Conservation (phyloP, 1,140 invertebrate species). For the Drosophila navojoa region DNA sequence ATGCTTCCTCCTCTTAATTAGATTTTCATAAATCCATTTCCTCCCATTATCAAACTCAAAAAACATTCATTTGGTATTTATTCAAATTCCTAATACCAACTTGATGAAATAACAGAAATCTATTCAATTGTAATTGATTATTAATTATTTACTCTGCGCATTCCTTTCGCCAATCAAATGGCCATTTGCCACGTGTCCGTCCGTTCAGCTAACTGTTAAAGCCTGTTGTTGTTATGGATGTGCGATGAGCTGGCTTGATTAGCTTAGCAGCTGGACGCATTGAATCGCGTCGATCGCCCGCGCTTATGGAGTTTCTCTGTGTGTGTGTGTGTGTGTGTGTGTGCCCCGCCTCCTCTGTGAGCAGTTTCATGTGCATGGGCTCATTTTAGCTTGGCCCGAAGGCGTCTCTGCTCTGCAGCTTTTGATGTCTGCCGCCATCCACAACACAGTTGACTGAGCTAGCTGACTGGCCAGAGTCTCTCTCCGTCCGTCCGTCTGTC, state of each 20-base stretch:
- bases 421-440: conserved; percentile 65
- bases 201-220: conserved; percentile 42
- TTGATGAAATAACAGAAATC: not conserved
- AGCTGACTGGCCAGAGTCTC: conserved; percentile 15
- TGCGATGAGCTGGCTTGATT: conserved; percentile 72
- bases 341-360: not conserved
- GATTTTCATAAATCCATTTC: no score
- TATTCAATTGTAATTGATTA: conserved; percentile 10
- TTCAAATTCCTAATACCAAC: not conserved
- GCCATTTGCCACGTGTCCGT: conserved; percentile 36
- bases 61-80: not conserved
- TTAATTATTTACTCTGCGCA: not conserved
- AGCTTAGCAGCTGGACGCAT: conserved; percentile 41
- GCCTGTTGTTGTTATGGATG: not conserved
- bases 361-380: conserved; percentile 42
- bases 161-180: conserved; percentile 16
- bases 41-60: not conserved
- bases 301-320: not conserved
- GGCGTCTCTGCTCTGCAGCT: conserved; percentile 57
- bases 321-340: conserved; percentile 5
- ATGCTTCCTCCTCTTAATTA: no score
- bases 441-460: conserved; percentile 25
- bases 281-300: conserved; percentile 42
- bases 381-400: conserved; percentile 63
- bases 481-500: not conserved